Conservation (phyloP, 2,888 invertebrate species). For the Choreutis nemorana region DNA sequence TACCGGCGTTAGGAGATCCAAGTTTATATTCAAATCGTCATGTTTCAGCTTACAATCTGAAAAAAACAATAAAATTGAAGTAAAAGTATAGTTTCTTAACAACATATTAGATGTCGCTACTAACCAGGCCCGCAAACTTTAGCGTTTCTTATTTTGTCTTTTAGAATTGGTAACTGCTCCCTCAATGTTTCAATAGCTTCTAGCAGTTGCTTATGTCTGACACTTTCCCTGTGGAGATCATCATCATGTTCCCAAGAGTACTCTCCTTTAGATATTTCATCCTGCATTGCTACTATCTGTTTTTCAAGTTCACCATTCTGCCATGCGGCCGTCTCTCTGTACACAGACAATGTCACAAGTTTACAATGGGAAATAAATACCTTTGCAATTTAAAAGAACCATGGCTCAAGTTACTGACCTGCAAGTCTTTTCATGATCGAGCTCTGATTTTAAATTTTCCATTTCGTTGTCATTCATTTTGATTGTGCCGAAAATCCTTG, state of each 20-base stretch:
- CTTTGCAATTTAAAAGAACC: too few relatives aligned
- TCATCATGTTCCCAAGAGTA: slow-evolving; percentile 50
- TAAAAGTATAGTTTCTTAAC: neutral
- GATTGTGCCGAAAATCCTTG: neutral
- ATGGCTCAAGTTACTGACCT: slow-evolving; percentile 37
- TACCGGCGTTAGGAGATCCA: slow-evolving; percentile 56
- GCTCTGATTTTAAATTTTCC: slow-evolving; percentile 47
- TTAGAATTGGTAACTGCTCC: slow-evolving; percentile 41
- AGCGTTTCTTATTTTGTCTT: slow-evolving; percentile 52
- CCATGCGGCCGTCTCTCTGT: slow-evolving; percentile 53
- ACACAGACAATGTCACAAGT: neutral
- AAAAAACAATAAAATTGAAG: slow-evolving; percentile 14
- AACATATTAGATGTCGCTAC: slow-evolving; percentile 2
- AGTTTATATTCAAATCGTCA: slow-evolving; percentile 57
- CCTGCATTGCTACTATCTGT: slow-evolving; percentile 47
- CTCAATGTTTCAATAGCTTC: slow-evolving; percentile 43
- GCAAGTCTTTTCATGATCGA: slow-evolving; percentile 55
- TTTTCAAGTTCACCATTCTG: slow-evolving; percentile 57
- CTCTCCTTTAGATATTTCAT: slow-evolving; percentile 45
- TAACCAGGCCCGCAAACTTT: slow-evolving; percentile 55
- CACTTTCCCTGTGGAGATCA: slow-evolving; percentile 40
- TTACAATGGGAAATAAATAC: too few relatives aligned
- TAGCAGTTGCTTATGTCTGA: slow-evolving; percentile 40
- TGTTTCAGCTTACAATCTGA: slow-evolving; percentile 60
- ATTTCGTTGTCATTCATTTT: slow-evolving; percentile 54